These are phyloP conservation scores for Drosophila falleni DNA, from an alignment of 2,888 invertebrate species.

Conservation along the genomic window DNA sequence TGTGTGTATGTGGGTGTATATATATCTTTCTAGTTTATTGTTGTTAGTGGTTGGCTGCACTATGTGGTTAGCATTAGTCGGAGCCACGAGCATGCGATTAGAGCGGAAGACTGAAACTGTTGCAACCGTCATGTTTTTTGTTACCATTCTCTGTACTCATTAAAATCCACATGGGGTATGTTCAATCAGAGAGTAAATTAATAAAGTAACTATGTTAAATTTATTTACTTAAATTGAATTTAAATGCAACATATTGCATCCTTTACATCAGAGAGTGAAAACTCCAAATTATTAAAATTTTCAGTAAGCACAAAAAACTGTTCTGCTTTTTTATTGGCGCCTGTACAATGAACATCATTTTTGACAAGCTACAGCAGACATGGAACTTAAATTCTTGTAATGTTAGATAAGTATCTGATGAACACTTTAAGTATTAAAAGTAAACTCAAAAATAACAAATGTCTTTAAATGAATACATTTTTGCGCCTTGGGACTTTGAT, in stretches of 20 bases:
- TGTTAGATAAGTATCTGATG: too few species aligned
- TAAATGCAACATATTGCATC: neutral
- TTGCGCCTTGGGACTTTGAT: too few species aligned
- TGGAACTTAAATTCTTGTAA: too few species aligned
- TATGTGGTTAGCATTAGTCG: conserved; percentile 55
- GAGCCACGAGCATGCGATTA: conserved; percentile 52
- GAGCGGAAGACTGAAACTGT: conserved; percentile 56
- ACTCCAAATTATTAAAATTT: too few species aligned
- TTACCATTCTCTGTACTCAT: conserved; percentile 35
- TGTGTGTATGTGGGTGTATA: conserved; percentile 5
- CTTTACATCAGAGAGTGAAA: too few species aligned
- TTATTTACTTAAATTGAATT: neutral
- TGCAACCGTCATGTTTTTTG: conserved; percentile 42
- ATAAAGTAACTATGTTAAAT: neutral
- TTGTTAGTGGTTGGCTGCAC: conserved; percentile 47
- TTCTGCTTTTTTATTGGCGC: too few species aligned
- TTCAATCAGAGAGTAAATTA: neutral
- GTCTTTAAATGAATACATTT: too few species aligned
- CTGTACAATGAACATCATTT: too few species aligned
- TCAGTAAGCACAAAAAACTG: too few species aligned
- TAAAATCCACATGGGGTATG: conserved; percentile 2
- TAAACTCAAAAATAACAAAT: too few species aligned
- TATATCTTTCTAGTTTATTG: conserved; percentile 48
- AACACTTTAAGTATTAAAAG: too few species aligned
- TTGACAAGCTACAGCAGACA: too few species aligned